Evolutionary conservation across 2,888 invertebrate species (phyloP).

Genomic region (Eueremaeus valkanovi): DNA sequence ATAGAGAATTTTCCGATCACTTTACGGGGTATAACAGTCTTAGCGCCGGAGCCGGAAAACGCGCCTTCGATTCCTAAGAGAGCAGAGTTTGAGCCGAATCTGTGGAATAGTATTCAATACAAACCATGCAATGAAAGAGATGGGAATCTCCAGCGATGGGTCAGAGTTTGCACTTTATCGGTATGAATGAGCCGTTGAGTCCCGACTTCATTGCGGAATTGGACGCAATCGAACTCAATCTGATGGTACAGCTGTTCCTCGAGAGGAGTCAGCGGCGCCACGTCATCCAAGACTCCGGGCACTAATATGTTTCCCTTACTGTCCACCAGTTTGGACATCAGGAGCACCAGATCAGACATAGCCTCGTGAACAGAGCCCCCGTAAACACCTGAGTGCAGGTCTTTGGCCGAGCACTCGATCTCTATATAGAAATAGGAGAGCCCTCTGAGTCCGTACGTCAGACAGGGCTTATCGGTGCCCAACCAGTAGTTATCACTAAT

Average conservation of each 20-base stretch:
- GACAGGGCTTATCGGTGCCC: slow-evolving; percentile 91
- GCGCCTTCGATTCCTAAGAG: slow-evolving; percentile 75
- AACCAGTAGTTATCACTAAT: slow-evolving; percentile 99
- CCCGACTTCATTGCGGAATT: slow-evolving; percentile 71
- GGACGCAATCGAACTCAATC: slow-evolving; percentile 66
- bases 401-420: slow-evolving; percentile 80
- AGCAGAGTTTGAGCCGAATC: no score
- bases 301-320: slow-evolving; percentile 79
- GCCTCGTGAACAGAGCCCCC: slow-evolving; percentile 90
- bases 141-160: slow-evolving; percentile 94
- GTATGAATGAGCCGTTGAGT: slow-evolving; percentile 66
- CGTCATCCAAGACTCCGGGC: slow-evolving; percentile 75
- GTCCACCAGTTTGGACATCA: slow-evolving; percentile 78
- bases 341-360: slow-evolving; percentile 81
- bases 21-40: slow-evolving; percentile 90
- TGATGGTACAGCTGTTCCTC: slow-evolving; percentile 70
- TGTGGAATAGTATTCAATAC: not conserved
- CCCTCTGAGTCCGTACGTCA: slow-evolving; percentile 89
- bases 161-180: slow-evolving; percentile 69
- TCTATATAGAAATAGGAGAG: slow-evolving; percentile 85
- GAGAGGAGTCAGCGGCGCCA: slow-evolving; percentile 65
- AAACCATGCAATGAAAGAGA: slow-evolving; percentile 81
- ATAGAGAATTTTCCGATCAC: slow-evolving; percentile 96
- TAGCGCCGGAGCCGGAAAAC: slow-evolving; percentile 84
- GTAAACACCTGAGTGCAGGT: slow-evolving; percentile 92